Percentiles rank a stretch among this genome's conserved stretches.
Evolutionary conservation across 2,797 vertebrate species (phyloP).

Genomic region (Erpetoichthys calabaricus): DNA sequence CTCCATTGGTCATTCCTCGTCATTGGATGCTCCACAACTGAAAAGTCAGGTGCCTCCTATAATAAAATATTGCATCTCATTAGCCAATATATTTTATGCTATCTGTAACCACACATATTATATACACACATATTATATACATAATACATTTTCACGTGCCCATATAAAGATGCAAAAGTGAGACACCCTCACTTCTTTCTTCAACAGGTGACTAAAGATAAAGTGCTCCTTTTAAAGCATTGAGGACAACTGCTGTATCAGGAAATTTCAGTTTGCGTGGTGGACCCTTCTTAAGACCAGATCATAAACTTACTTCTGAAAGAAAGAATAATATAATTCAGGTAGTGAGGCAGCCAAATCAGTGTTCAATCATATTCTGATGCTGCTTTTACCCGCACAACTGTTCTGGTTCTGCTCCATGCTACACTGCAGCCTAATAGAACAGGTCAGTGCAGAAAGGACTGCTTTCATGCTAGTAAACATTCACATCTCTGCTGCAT

Average conservation of each 20-base stretch:
- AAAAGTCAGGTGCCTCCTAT: constrained; percentile 14
- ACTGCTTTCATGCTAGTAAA: too few species aligned
- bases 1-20: constrained; percentile 44
- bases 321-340: not conserved
- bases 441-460: too few species aligned
- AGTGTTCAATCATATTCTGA: fast-evolving
- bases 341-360: not conserved
- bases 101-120: not conserved
- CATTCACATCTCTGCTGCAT: too few species aligned
- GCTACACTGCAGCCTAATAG: not conserved
- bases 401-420: not conserved
- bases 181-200: constrained; percentile 8
- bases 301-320: constrained; percentile 68
- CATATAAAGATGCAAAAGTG: not conserved
- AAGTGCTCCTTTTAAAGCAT: constrained; percentile 31
- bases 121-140: too few species aligned
- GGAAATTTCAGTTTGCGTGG: constrained; percentile 86
- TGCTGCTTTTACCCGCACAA: not conserved
- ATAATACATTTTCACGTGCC: not conserved
- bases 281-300: constrained; percentile 73
- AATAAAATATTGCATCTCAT: too few species aligned
- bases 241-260: constrained; percentile 51
- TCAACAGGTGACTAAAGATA: constrained; percentile 12
- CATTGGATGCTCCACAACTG: constrained; percentile 42
- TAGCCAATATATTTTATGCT: too few species aligned